Evolutionary conservation across 2,888 invertebrate species (phyloP).

Genomic region (Tetranychus truncatus): DNA sequence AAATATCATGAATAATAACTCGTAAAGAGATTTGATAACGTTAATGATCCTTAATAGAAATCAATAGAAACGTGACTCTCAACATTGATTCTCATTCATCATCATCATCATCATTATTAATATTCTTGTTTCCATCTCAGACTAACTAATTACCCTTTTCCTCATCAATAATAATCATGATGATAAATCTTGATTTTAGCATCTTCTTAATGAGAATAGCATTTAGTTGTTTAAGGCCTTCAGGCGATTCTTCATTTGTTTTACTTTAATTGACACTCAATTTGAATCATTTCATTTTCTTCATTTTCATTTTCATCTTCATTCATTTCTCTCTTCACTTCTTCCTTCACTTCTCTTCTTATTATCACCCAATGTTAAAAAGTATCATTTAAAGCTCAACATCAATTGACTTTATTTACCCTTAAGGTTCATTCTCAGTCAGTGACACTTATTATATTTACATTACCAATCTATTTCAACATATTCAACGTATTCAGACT

Average conservation of each 20-base stretch:
- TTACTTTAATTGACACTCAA: neutral
- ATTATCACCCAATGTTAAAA: constrained; percentile 2
- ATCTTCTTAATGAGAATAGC: neutral
- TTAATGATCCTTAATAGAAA: neutral
- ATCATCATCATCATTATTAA: neutral
- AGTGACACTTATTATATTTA: neutral
- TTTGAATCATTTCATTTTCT: neutral
- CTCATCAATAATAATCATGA: neutral
- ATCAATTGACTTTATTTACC: constrained; percentile 3
- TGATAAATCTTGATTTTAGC: neutral
- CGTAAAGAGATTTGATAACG: neutral
- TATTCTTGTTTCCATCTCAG: too few relatives aligned
- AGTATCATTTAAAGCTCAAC: constrained; percentile 2
- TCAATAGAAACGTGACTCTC: neutral
- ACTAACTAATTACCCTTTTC: too few relatives aligned
- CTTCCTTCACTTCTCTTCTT: neutral
- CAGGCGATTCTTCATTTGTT: neutral
- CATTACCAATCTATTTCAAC: neutral
- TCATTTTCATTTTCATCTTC: constrained; percentile 5
- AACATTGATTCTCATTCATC: neutral
- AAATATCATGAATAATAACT: neutral
- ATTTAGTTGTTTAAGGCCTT: neutral
- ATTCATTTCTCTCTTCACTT: neutral
- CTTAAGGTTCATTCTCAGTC: neutral
- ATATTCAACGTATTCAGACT: neutral